Evolutionary conservation across 1,140 invertebrate genomes (phyloP), one percentile per base, ranked within the genome.

Genomic region (Pseudomyrmex sp.): DNA sequence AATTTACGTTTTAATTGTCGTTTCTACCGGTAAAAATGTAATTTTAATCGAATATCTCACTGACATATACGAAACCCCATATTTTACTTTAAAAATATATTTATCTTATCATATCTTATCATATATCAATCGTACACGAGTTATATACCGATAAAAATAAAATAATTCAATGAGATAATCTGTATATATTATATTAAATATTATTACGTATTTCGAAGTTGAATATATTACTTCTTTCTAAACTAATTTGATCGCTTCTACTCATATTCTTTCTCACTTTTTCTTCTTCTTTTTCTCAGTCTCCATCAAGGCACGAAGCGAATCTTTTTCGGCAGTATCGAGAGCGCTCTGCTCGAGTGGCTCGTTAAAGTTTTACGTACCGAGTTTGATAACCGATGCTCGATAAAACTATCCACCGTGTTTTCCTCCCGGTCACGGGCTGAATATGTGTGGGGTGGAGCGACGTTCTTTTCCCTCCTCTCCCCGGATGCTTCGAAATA

Each of bases 311-410:
- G 46, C 15, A 10, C 9, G 44, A 35, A 23, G 26, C 72, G 48
- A 74, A 56, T 82, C 35, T 82, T 54, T 73, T 75, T 74, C 23
- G 44, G 5, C n/a, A 59, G n/a, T 61, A 85, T 61, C 52, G 50
- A 54, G 72, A 72, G 13, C 82, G 48, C 20, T 56, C n/a, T 44
- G 46, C 82, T 48, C 12, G 48, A 80, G 26, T 13, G 58, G 35
- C 52, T 44, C 12, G 35, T 73, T 77, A 20, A 77, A 87, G 50
- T 87, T 83, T 86, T 77, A 73, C 50, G 59, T 52, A 15, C 7
- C 10, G 56, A 77, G 59, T 83, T 83, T 73, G 85, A 87, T 84
- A 86, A 87, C 48, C 48, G 76, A 61, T 54, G 73, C 23, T 58
- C 61, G 50, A 87, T 84, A 26, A 77, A 88, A 77, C 59, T 83